phyloP scores from a whole-genome alignment of 2,888 invertebrate genomes.

The Chloroclystis v-ata region DNA sequence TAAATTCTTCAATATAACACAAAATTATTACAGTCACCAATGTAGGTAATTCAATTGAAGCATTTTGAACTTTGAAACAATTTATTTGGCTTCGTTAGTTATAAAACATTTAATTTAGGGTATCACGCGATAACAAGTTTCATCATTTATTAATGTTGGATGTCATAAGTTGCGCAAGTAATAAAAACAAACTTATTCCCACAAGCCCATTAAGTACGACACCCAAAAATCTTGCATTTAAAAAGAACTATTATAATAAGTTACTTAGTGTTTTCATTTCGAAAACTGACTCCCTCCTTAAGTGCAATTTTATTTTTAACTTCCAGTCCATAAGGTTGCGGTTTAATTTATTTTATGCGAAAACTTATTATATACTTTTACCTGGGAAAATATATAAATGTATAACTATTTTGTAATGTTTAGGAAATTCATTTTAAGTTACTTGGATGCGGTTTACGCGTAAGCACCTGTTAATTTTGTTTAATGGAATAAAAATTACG shows the following conservation, averaged over 20 bases:
- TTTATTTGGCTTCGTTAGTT: too few species aligned
- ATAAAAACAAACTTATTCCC: conserved; percentile 25
- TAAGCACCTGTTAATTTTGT: conserved; percentile 67
- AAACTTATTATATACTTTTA: conserved; percentile 36
- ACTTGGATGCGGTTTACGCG: conserved; percentile 48
- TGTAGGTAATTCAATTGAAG: too few species aligned
- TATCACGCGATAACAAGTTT: too few species aligned
- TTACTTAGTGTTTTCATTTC: conserved; percentile 45
- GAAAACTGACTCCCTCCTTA: conserved; percentile 55
- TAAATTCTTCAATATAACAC: neutral
- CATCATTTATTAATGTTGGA: too few species aligned
- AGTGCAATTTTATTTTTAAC: conserved; percentile 65
- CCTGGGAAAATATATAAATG: conserved; percentile 38
- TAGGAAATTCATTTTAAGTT: conserved; percentile 33
- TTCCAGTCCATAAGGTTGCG: conserved; percentile 45
- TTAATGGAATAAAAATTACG: conserved; percentile 73
- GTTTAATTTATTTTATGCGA: conserved; percentile 37
- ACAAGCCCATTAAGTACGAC: conserved; percentile 44
- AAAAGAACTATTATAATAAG: conserved; percentile 54
- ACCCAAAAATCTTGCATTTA: conserved; percentile 75
- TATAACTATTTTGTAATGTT: conserved; percentile 28
- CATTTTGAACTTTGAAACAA: too few species aligned
- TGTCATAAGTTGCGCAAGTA: too few species aligned
- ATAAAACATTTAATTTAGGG: too few species aligned
- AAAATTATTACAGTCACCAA: too few species aligned